These are phyloP conservation scores for Mya arenaria DNA, from an alignment of 1,140 invertebrate genomes.

Conservation along the genomic window DNA sequence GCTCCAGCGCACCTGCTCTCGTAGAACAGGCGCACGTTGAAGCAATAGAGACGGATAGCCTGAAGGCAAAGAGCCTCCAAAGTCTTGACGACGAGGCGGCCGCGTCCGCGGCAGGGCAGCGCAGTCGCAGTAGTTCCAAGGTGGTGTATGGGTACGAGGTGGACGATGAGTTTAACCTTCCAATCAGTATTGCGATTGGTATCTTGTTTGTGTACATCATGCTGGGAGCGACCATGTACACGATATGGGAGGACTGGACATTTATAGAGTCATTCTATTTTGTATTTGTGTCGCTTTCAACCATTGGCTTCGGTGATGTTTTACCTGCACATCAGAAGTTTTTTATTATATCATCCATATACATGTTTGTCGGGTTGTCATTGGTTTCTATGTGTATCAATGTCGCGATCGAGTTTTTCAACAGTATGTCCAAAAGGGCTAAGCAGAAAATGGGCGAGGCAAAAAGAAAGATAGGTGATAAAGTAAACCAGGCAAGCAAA, in stretches of 20 bases:
- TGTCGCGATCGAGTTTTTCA: constrained; percentile 85
- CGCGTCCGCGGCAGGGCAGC: no score
- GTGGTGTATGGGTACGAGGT: constrained; percentile 76
- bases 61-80: no score
- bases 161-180: constrained; percentile 96
- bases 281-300: constrained; percentile 90
- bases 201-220: constrained; percentile 92
- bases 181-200: constrained; percentile 91
- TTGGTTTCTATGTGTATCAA: constrained; percentile 97
- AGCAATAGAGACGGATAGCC: neutral
- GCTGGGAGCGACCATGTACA: constrained; percentile 89
- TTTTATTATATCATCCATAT: constrained; percentile 94
- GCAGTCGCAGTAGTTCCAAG: constrained; percentile 23
- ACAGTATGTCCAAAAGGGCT: constrained; percentile 19
- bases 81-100: no score
- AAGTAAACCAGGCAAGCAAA: constrained; percentile 22
- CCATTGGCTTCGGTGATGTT: constrained; percentile 90
- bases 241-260: constrained; percentile 87
- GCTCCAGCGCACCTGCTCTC: no score
- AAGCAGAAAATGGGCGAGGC: constrained; percentile 34
- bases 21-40: no score
- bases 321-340: constrained; percentile 93
- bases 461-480: constrained; percentile 28
- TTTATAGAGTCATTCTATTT: constrained; percentile 97
- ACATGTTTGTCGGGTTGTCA: constrained; percentile 95